phyloP scores from a whole-genome alignment of 1,140 invertebrate species.

The Adoxophyes honmai region DNA sequence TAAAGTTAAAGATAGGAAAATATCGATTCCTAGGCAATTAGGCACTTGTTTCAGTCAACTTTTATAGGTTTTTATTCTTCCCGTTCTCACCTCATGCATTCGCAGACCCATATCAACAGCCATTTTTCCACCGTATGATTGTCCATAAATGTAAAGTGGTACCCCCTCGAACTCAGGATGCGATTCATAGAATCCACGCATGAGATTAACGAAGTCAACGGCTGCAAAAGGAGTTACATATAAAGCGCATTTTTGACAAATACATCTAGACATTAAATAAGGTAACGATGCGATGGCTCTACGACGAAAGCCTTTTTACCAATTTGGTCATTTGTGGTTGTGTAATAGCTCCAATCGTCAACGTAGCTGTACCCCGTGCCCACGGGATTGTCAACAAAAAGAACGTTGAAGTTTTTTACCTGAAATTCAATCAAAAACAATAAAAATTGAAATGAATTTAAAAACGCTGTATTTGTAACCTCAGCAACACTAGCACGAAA shows the following conservation, averaged over 20 bases:
- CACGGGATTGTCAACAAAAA: slow-evolving; percentile 94
- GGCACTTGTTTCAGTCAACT: too few relatives aligned
- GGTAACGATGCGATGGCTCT: background rate
- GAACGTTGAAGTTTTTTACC: slow-evolving; percentile 86
- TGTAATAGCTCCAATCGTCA: slow-evolving; percentile 76
- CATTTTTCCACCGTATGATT: slow-evolving; percentile 95
- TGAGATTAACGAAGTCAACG: slow-evolving; percentile 85
- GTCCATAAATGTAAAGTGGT: slow-evolving; percentile 89
- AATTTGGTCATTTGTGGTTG: slow-evolving; percentile 84
- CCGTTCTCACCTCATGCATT: slow-evolving; percentile 78
- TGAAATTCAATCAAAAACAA: slow-evolving; percentile 65
- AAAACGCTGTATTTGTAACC: too few relatives aligned
- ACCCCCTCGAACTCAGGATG: slow-evolving; percentile 83
- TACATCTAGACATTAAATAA: background rate
- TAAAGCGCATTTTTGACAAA: slow-evolving; percentile 11
- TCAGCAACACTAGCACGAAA: too few relatives aligned
- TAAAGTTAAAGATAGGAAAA: too few relatives aligned
- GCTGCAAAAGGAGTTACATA: slow-evolving; percentile 64
- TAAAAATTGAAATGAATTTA: too few relatives aligned
- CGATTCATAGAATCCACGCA: slow-evolving; percentile 80
- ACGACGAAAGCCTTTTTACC: slow-evolving; percentile 34
- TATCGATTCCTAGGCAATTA: too few relatives aligned
- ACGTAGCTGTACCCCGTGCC: slow-evolving; percentile 93
- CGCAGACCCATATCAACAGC: slow-evolving; percentile 85
- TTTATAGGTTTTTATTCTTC: background rate